Conservation (phyloP, 2,797 vertebrate species). For the Sphenopsis melanotis region DNA sequence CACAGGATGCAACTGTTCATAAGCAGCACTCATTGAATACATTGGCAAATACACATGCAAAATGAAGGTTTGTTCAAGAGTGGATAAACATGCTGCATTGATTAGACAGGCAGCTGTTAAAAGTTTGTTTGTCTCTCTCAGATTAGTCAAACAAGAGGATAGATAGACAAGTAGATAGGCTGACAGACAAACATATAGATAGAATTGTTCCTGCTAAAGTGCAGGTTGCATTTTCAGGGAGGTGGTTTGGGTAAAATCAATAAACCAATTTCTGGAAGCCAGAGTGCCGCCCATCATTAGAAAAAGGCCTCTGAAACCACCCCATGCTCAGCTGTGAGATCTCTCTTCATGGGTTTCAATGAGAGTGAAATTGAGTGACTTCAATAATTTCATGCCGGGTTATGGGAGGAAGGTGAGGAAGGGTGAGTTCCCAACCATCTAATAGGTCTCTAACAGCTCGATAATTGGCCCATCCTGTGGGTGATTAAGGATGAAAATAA, state of each 20-base stretch:
- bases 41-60: not conserved
- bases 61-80: conserved; percentile 16
- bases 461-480: conserved; percentile 70
- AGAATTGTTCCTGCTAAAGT: conserved; percentile 24
- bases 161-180: conserved; percentile 15
- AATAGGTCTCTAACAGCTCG: conserved; percentile 69
- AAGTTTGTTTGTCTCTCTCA: conserved; percentile 12
- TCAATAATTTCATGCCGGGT: conserved; percentile 70
- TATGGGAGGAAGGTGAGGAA: conserved; percentile 60
- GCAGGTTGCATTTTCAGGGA: conserved; percentile 30
- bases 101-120: not conserved
- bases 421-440: conserved; percentile 59
- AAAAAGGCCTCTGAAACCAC: conserved; percentile 26
- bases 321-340: conserved; percentile 40
- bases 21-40: not conserved
- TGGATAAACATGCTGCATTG: not conserved
- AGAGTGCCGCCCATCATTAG: conserved; percentile 23
- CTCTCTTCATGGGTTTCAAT: conserved; percentile 59
- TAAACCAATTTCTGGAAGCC: conserved; percentile 60
- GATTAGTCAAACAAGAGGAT: not conserved
- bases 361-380: conserved; percentile 67
- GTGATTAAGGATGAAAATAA: conserved; percentile 74
- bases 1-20: not conserved
- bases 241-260: conserved; percentile 40
- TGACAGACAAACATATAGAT: conserved; percentile 36